Base-by-base conservation (phyloP, 2,888 invertebrate genomes). In the Pharmacophagus antenor region DNA sequence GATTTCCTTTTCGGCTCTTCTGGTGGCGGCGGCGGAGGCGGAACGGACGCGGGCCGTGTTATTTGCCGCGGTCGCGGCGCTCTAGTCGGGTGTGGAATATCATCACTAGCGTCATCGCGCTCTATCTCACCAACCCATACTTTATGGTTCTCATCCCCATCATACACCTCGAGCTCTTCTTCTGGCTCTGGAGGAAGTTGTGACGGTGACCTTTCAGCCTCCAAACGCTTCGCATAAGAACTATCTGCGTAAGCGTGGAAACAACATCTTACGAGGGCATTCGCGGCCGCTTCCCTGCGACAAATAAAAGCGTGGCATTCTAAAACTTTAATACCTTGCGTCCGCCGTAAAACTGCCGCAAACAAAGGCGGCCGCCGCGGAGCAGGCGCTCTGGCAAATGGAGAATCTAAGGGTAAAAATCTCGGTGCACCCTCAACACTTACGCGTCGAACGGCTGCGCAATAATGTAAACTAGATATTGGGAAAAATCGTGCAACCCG, bases 231-330 rank as follows among this genome's bases (percentile, higher is more conserved):
- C 49, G 96, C 98, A 82, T 98, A 98, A 67, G 97, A 97, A 70
- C 97, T 97, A 84, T 98, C 98, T 0, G 98, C 98, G 86, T 98
- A 99, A 53, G 98, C 98, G 89, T 98, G 98, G 88, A 99, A 99
- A 88, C 98, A 98, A 86, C 98, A 98, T 72, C 98, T 93, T 66
- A 99, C 99, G 77, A 99, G 93, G 70, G 99, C 99, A 85, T 99
- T 98, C 65, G 99, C 99, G 50, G 99, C 99, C 79, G 97, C 96
- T 84, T 98, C 97, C 61, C 98, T 94, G 72, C 98, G 97, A 88
- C 98, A 98, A 76, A 99, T 97, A 87, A 99, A 99, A 65, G 98
- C 98, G 90, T 99, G 99, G 91, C 99, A 99, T 90, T 99, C 99
- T 65, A 99, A 92, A 59, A 98, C 98, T 88, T 99, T 99, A 71